Base-by-base conservation (phyloP, 2,888 invertebrate species). In the Drosophila nr. medialis region DNA sequence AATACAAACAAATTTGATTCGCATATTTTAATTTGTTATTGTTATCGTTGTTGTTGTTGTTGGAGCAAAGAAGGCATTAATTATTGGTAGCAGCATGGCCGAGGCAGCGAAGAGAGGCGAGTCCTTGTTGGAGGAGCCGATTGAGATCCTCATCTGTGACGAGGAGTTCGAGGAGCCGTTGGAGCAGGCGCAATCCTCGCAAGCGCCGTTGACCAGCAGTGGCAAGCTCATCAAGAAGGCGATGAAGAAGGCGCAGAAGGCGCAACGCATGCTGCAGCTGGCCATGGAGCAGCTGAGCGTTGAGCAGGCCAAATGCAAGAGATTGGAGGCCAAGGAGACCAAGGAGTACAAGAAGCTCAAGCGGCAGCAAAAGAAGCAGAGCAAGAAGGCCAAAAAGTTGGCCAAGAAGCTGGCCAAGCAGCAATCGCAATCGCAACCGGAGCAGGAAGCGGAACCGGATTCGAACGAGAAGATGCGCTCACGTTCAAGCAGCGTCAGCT, bases 161-260 rank as follows among this genome's bases (percentile, higher is more conserved):
- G 66, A 70, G 42, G 80, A 66, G 13, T 67, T n/a, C n/a, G n/a
- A n/a, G n/a, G n/a, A n/a, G n/a, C n/a, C n/a, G n/a, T n/a, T n/a
- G n/a, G n/a, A n/a, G n/a, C 59, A 51, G 53, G 59, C 77, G 18
- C 62, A 78, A 21, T 53, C 72, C 6, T 48, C 75, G 11, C 49
- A 76, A 15, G 30, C 15, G 10, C 34, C 34, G 18, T 18, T 18
- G 18, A 24, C 45, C 13, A 61, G 11, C 21, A 48, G 10, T 11
- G 27, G 24, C 53, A 60, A 64, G 36, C 62, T 51, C 7, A 29
- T 86, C 36, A 55, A 45, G 49, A 71, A 81, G 69, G 88, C 90
- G 21, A 67, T 91, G 50, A 86, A 84, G 58, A 81, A 80, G 60
- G 86, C 89, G 1, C 42, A 36, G 21, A 83, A 82, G 67, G 80